Conservation (phyloP, 2,113 vertebrate genomes). For the Conger conger region DNA sequence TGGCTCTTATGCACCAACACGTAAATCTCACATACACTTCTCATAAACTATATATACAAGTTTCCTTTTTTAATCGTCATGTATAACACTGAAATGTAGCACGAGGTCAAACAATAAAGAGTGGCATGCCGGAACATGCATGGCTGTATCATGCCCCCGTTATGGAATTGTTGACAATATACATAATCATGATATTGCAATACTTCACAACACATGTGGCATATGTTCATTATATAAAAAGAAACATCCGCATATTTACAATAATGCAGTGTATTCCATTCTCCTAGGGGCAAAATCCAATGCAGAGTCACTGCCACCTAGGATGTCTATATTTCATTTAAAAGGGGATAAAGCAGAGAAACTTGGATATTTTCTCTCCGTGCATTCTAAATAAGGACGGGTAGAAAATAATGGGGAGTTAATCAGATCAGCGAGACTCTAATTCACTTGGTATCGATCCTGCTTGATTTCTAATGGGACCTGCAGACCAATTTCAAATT, state of each 20-base stretch:
- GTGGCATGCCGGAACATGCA: neutral
- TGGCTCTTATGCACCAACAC: too few species aligned
- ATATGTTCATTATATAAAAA: neutral
- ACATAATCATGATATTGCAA: too few species aligned
- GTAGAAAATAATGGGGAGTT: conserved; percentile 96
- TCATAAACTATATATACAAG: neutral
- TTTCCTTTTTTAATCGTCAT: neutral
- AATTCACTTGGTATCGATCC: conserved; percentile 95
- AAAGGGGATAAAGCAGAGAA: conserved; percentile 82
- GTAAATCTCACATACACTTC: too few species aligned
- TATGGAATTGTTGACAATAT: too few species aligned
- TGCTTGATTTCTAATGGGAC: conserved; percentile 87
- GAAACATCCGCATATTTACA: neutral
- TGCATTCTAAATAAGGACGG: conserved; percentile 84
- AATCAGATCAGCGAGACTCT: conserved; percentile 96
- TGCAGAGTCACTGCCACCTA: conserved; percentile 71
- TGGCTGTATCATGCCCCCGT: neutral
- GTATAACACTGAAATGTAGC: neutral
- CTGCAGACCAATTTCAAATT: conserved; percentile 85
- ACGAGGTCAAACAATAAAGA: neutral
- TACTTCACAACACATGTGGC: too few species aligned
- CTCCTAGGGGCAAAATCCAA: conserved; percentile 63
- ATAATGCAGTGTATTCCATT: neutral
- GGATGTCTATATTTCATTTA: conserved; percentile 82
- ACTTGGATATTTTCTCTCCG: conserved; percentile 86